phyloP scores from a whole-genome alignment of 2,797 vertebrate species.

The Oreonectes daqikongensis region DNA sequence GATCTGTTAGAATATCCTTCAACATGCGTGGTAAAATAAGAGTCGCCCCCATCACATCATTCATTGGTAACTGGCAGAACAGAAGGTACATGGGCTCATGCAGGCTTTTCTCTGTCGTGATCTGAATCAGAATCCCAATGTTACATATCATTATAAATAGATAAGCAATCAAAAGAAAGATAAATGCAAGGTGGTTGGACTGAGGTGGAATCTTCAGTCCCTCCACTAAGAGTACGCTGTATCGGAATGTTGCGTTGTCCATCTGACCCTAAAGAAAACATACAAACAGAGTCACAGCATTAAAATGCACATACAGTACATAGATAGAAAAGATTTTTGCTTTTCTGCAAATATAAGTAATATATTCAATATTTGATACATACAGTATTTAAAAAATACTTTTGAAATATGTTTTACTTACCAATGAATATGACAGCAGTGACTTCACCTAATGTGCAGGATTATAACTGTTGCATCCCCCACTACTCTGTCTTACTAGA shows the following conservation, averaged over 20 bases:
- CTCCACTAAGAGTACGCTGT: conserved; percentile 60
- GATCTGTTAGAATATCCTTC: conserved; percentile 41
- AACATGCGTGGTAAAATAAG: conserved; percentile 67
- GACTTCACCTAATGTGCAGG: no score
- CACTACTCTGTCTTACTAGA: neutral
- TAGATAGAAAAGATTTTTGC: neutral
- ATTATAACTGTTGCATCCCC: neutral
- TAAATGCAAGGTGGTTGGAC: conserved; percentile 53
- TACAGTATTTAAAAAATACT: neutral
- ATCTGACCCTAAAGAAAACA: conserved; percentile 42
- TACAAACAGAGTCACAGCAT: neutral
- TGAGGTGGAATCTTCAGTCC: conserved; percentile 54
- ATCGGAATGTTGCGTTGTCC: conserved; percentile 61
- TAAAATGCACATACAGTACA: neutral
- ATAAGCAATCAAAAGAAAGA: conserved; percentile 62
- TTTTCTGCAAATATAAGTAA: no score
- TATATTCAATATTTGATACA: no score
- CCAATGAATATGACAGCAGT: neutral
- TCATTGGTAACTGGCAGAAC: conserved; percentile 77
- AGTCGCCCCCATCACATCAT: conserved; percentile 75
- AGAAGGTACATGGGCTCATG: conserved; percentile 84
- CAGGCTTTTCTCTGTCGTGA: conserved; percentile 62
- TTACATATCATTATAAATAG: conserved; percentile 65
- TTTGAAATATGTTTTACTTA: neutral
- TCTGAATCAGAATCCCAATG: conserved; percentile 61